Base-by-base conservation (phyloP, 2,113 vertebrate genomes). In the Xenopus laevis region DNA sequence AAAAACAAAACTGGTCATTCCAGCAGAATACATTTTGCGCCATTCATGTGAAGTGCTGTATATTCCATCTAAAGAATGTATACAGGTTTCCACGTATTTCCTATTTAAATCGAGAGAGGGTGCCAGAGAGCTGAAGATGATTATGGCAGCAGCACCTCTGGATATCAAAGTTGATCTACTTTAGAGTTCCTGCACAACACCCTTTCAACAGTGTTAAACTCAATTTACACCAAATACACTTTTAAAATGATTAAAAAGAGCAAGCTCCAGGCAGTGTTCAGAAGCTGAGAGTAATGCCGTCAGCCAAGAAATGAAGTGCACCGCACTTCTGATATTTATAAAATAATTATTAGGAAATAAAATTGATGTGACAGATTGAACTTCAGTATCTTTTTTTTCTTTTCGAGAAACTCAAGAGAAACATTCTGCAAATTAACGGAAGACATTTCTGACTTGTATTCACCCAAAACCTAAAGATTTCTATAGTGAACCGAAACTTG, bases 71-170 rank as follows among this genome's bases (percentile, higher is more conserved):
- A 27, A 27, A 27, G 1, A 27, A 27, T 27, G 23, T 27, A 27
- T 27, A 27, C 23, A 27, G 23, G 23, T 27, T 27, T 27, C 23
- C 23, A 47, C 13, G 67, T 68, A 46, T 46, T 85, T 77, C 86
- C 18, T 47, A 0, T 20, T 65, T 52, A 4, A 0, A 84, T 79
- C 91, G 69, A 87, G 2, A 92, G 91, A 90, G 89, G 89, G 89
- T 71, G 88, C 87, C 81, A 85, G 81, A 68, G 89, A 88, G 89
- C 87, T 84, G 79, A 71, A 67, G 80, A 90, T 84, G 78, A 74
- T 60, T 74, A 57, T 74, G 11, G 52, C 1, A 20, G 68, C 72
- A 21, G 69, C 66, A 44, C 65, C 77, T 68, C 20, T 71, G 44
- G 71, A 46, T 66, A 53, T 0, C 40, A 30, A 71, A 78, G 47